Percentiles rank a stretch among this genome's conserved stretches.
Evolutionary conservation across 2,113 vertebrate species (phyloP).

Genomic region (Anarrhichthys ocellatus): DNA sequence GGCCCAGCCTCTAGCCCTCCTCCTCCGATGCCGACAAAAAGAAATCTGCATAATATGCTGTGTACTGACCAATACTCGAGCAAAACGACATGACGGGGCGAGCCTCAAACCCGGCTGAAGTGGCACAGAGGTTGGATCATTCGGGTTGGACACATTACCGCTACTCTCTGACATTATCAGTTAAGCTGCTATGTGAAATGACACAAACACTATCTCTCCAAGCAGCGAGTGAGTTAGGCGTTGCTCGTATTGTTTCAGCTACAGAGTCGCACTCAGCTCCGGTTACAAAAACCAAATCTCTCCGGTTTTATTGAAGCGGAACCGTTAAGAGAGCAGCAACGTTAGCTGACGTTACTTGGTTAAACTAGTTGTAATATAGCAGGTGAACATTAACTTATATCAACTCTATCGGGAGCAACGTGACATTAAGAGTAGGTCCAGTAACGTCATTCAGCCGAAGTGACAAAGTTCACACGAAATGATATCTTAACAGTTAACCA

Average conservation of each 20-base stretch:
- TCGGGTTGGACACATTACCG: background rate
- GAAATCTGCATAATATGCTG: conserved; percentile 48
- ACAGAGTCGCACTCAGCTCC: too few relatives aligned
- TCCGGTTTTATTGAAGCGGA: background rate
- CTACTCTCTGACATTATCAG: background rate
- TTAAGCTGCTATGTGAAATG: background rate
- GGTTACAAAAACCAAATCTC: background rate
- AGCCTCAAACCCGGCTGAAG: conserved; percentile 3
- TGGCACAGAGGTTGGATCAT: background rate
- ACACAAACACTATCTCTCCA: background rate
- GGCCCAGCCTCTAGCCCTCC: conserved; percentile 78
- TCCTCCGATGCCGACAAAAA: conserved; percentile 58
- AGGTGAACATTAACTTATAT: too few relatives aligned
- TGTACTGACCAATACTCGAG: conserved; percentile 27
- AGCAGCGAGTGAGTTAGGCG: too few relatives aligned
- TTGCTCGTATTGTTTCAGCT: background rate
- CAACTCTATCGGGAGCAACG: background rate
- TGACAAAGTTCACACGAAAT: too few relatives aligned
- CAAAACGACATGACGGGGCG: conserved; percentile 40
- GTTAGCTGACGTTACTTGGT: too few relatives aligned
- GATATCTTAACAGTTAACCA: background rate
- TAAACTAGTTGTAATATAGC: too few relatives aligned
- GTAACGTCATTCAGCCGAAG: background rate
- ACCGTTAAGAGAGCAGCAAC: background rate
- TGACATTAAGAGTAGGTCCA: background rate